Conservation (phyloP, 2,888 invertebrate genomes). For the Noctuana brunneofusca region DNA sequence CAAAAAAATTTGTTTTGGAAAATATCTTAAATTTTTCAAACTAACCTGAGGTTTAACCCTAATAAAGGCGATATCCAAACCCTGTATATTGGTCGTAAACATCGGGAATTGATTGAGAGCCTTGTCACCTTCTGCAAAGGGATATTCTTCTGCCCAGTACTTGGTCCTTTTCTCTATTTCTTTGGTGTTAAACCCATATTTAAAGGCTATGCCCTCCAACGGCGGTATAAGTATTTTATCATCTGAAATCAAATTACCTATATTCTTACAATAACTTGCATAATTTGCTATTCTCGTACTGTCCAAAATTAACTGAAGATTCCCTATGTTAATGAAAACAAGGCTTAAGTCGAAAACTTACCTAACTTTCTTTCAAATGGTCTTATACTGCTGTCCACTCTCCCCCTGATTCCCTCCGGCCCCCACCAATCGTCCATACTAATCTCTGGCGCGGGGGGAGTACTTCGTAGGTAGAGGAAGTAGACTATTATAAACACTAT, state of each 20-base stretch:
- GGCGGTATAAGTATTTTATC: constrained; percentile 77
- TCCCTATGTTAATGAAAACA: too few relatives aligned
- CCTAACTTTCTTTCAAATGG: constrained; percentile 80
- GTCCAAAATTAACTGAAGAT: too few relatives aligned
- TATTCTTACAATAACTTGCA: too few relatives aligned
- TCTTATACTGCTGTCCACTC: constrained; percentile 72
- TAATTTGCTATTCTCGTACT: too few relatives aligned
- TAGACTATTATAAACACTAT: background rate
- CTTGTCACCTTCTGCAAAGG: constrained; percentile 83
- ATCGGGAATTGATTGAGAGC: constrained; percentile 89
- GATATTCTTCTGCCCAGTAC: constrained; percentile 91
- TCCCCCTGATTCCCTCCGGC: constrained; percentile 61
- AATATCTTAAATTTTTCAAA: background rate
- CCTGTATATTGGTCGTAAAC: constrained; percentile 89
- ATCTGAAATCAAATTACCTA: constrained; percentile 54
- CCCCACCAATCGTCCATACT: constrained; percentile 83
- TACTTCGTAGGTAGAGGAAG: constrained; percentile 20
- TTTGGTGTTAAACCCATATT: constrained; percentile 91
- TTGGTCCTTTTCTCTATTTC: constrained; percentile 84
- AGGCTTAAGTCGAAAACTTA: too few relatives aligned
- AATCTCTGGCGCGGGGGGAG: constrained; percentile 40
- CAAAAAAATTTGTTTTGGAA: too few relatives aligned
- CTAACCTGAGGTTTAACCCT: constrained; percentile 81
- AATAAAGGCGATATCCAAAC: constrained; percentile 86
- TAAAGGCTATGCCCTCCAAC: constrained; percentile 87